Percentiles rank a stretch among this genome's conserved stretches.
phyloP scores from a whole-genome alignment of 2,888 invertebrate species.

The Drosophila pseudotalamancana region DNA sequence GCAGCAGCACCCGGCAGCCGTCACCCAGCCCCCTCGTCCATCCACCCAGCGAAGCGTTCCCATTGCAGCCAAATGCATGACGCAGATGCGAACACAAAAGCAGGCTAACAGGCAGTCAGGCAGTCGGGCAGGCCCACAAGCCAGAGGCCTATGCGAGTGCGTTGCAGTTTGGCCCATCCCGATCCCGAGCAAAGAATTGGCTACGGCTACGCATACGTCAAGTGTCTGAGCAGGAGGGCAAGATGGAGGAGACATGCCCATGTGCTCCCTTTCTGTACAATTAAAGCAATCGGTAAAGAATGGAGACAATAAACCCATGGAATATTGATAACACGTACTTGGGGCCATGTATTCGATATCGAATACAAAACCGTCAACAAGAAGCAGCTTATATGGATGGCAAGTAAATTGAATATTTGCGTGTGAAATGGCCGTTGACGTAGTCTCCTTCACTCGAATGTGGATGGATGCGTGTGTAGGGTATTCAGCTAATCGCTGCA shows the following conservation, averaged over 20 bases:
- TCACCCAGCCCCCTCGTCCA: slow-evolving; percentile 8
- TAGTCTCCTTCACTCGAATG: not conserved
- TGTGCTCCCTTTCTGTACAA: slow-evolving; percentile 17
- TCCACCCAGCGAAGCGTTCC: slow-evolving; percentile 21
- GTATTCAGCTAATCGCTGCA: slow-evolving; percentile 39
- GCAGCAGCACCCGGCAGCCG: slow-evolving; percentile 4
- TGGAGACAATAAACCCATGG: slow-evolving; percentile 14
- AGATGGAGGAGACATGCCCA: not conserved
- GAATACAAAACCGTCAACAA: slow-evolving; percentile 20
- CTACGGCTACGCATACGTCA: slow-evolving; percentile 13
- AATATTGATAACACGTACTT: slow-evolving; percentile 22
- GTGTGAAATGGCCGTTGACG: slow-evolving; percentile 54
- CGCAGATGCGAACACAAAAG: slow-evolving; percentile 67
- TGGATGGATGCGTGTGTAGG: slow-evolving; percentile 29
- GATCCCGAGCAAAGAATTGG: slow-evolving; percentile 8
- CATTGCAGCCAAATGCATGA: slow-evolving; percentile 71
- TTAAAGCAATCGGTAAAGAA: slow-evolving; percentile 32
- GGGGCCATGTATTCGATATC: slow-evolving; percentile 17
- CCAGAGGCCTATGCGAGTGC: slow-evolving; percentile 45
- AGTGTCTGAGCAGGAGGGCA: slow-evolving; percentile 1
- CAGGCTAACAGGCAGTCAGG: not conserved
- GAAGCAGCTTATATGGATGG: no score
- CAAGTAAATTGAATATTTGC: slow-evolving; percentile 48
- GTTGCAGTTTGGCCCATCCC: slow-evolving; percentile 13
- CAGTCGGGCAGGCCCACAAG: slow-evolving; percentile 1